A percentile compares a stretch with the other conserved stretches of the same genome.
phyloP scores from a whole-genome alignment of 2,888 invertebrate species.

The Synergus umbraculus region DNA sequence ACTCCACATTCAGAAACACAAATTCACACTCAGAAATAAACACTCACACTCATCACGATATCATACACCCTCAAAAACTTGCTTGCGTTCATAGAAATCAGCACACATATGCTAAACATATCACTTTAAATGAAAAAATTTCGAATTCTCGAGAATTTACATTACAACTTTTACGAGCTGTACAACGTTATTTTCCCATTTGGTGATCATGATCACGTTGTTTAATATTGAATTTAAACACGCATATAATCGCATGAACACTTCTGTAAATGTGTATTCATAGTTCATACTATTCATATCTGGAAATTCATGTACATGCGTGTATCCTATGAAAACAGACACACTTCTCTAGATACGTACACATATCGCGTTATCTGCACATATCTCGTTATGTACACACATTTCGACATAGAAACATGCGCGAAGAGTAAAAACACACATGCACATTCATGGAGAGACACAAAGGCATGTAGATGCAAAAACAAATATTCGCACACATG shows the following conservation, averaged over 20 bases:
- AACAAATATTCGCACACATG: conserved; percentile 50
- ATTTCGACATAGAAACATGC: background rate
- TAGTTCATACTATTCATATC: background rate
- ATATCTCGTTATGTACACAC: background rate
- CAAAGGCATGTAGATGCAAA: background rate
- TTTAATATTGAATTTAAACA: background rate
- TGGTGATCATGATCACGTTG: background rate
- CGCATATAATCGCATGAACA: too few relatives aligned
- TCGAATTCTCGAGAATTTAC: background rate
- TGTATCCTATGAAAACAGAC: background rate
- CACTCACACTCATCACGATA: background rate
- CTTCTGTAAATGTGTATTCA: too few relatives aligned
- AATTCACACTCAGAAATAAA: background rate
- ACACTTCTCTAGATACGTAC: background rate
- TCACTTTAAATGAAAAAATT: too few relatives aligned
- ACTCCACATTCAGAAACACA: conserved; percentile 32
- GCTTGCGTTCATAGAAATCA: too few relatives aligned
- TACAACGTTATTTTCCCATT: background rate
- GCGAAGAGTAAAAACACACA: conserved; percentile 14
- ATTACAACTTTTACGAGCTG: background rate
- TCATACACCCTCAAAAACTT: background rate
- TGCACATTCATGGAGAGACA: background rate
- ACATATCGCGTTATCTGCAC: background rate
- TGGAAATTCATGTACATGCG: background rate
- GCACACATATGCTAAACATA: too few relatives aligned